These are phyloP conservation scores for Myanophis thanlyinensis DNA, from an alignment of 2,113 vertebrate species.

Conservation along the genomic window DNA sequence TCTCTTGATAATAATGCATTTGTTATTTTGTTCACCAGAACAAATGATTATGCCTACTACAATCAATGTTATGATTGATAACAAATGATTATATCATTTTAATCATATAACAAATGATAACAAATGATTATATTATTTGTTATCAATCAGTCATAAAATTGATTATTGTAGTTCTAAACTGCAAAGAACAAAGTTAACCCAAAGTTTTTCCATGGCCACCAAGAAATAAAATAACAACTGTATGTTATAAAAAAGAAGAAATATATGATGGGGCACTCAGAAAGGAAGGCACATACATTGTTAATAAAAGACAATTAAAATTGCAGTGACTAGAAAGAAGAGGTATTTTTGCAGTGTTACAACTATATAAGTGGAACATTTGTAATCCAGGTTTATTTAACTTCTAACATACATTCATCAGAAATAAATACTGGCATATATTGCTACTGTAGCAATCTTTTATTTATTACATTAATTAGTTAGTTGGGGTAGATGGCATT, in stretches of 20 bases:
- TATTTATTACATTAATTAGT: not conserved
- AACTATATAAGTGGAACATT: not conserved
- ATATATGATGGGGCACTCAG: rapidly evolving
- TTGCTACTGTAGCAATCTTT: too few species aligned
- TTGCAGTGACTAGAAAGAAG: not conserved
- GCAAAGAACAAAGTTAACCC: not conserved
- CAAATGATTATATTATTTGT: too few species aligned
- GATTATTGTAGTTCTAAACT: not conserved
- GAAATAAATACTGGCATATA: not conserved
- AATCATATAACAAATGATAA: too few species aligned
- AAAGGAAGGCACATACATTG: not conserved
- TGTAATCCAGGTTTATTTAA: not conserved
- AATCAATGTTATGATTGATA: too few species aligned
- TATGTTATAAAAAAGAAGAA: not conserved
- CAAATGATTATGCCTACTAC: not conserved
- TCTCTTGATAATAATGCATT: not conserved
- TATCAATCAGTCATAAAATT: not conserved
- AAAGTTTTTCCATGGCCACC: not conserved
- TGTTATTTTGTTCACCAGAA: not conserved
- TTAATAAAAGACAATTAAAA: not conserved
- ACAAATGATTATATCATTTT: not conserved
- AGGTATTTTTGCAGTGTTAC: not conserved
- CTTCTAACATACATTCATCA: not conserved
- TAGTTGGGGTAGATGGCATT: not conserved
- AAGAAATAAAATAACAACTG: not conserved